phyloP scores from a whole-genome alignment of 2,797 vertebrate genomes.

The Oreonectes daqikongensis region DNA sequence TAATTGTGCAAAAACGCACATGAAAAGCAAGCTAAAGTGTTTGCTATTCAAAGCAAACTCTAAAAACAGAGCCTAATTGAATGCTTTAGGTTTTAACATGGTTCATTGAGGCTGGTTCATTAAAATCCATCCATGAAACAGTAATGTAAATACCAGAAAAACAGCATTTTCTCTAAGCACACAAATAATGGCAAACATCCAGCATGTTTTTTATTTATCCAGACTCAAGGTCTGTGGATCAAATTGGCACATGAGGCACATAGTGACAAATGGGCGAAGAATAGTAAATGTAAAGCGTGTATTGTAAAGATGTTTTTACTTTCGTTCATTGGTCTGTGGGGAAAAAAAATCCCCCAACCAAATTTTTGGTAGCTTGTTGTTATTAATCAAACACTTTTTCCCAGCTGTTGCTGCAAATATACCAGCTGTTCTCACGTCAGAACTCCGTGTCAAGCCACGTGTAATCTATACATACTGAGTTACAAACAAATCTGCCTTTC shows the following conservation, averaged over 20 bases:
- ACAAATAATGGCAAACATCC: background rate
- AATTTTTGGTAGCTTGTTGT: background rate
- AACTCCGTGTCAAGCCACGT: background rate
- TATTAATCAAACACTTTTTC: background rate
- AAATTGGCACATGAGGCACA: too few relatives aligned
- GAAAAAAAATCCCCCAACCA: too few relatives aligned
- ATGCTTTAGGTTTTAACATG: background rate
- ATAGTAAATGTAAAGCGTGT: background rate
- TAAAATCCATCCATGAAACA: background rate
- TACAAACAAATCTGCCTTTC: constrained; percentile 2
- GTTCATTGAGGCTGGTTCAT: background rate
- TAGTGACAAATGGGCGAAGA: too few relatives aligned
- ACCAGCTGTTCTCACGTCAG: too few relatives aligned
- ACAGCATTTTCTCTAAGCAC: background rate
- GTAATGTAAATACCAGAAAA: background rate
- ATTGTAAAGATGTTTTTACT: background rate
- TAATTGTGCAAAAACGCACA: background rate
- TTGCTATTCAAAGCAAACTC: background rate
- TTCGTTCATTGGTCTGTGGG: background rate
- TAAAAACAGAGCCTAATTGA: background rate
- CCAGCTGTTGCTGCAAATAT: constrained; percentile 10
- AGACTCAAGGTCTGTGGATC: background rate
- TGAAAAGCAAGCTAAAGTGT: background rate
- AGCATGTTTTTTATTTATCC: background rate
- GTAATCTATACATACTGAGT: background rate